These are phyloP conservation scores for Nemotelus pantherinus DNA, from an alignment of 2,888 invertebrate genomes.

Conservation along the genomic window DNA sequence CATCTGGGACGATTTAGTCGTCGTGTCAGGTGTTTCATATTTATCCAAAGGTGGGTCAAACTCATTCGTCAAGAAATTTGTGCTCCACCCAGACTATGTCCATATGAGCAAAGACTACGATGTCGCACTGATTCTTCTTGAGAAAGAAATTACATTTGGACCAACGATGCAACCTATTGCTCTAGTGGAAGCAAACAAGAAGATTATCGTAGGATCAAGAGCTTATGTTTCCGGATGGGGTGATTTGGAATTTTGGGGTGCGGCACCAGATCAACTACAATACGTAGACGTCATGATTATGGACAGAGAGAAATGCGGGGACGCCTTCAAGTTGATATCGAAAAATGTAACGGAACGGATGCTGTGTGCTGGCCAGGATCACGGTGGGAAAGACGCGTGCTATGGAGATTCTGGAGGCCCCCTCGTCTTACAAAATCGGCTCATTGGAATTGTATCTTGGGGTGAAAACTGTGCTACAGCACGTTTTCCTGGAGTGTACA, in stretches of 20 bases:
- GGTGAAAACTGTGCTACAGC: conserved; percentile 65
- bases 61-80: conserved; percentile 16
- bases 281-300: conserved; percentile 65
- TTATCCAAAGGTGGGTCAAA: neutral
- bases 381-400: conserved; percentile 65
- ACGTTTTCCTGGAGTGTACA: conserved; percentile 65
- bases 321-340: conserved; percentile 63
- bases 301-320: conserved; percentile 63
- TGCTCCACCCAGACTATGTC: conserved; percentile 37
- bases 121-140: conserved; percentile 64
- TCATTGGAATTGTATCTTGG: conserved; percentile 66
- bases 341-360: conserved; percentile 66
- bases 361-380: conserved; percentile 69
- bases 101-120: conserved; percentile 51
- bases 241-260: conserved; percentile 54
- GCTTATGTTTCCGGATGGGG: conserved; percentile 60
- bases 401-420: conserved; percentile 64
- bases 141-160: conserved; percentile 64
- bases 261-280: conserved; percentile 28
- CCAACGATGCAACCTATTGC: conserved; percentile 62
- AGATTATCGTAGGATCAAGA: conserved; percentile 25
- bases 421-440: conserved; percentile 55
- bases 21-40: conserved; percentile 44
- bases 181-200: conserved; percentile 57
- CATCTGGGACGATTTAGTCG: neutral